Base-by-base conservation (phyloP, 2,797 vertebrate genomes). In the Enteromius paludinosus region DNA sequence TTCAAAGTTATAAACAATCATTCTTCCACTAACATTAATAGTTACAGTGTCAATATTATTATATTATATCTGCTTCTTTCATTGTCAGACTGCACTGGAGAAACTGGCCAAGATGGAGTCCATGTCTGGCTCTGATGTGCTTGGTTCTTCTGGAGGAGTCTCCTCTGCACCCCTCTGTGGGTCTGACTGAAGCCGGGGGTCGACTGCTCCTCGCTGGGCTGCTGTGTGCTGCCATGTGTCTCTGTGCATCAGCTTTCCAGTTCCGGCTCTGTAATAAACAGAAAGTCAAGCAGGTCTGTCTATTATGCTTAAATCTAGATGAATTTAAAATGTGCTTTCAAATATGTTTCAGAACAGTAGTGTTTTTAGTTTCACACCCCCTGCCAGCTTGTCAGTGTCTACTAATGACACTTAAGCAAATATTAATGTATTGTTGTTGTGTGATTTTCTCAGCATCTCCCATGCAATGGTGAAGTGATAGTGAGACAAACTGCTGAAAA, bases 101-200 rank as follows among this genome's bases (percentile, higher is more conserved):
- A 3, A 65, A 43, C 14, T 87, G 79, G 56, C 83, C 6, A 1
- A 75, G 62, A 49, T 90, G 91, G 86, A 41, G 66, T 43, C 61
- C 3, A 28, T 80, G 84, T 20, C 75, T 93, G 1, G 83, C 79
- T 54, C 61, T 89, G 0, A 86, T 94, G 87, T 93, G 90, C 92
- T 87, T 87, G 0, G 23, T 92, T 20, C 85, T 91, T 86, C 93
- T 92, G 79, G 61, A 86, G 87, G 93, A 94, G 89, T 89, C 86
- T n/a, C 89, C 86, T 28, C 61, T 84, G 49, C 87, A 88, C 56
- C 83, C 90, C 11, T 89, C 88, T 7, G 41, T 88, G 56, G 15
- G 68, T 0, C 81, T 78, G 78, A 4, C 62, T 35, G 86, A 90
- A 8, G 66, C 84, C 35, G 72, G 73, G 80, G 85, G 64, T 86